Base-by-base conservation (phyloP, 2,113 vertebrate species). In the Mystacornis crossleyi region DNA sequence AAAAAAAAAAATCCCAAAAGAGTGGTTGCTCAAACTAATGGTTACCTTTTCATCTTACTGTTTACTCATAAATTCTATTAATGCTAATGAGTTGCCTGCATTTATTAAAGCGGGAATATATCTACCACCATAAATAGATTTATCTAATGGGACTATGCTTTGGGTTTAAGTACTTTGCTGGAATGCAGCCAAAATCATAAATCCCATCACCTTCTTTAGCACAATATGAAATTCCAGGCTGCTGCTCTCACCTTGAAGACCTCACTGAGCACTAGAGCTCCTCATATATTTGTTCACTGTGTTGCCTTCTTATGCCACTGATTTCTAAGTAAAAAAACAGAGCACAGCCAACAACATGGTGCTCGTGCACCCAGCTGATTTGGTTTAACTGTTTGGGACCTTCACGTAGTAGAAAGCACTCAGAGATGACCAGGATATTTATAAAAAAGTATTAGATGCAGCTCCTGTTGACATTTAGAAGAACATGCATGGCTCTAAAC, bases 81-180 rank as follows among this genome's bases (percentile, higher is more conserved):
- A 77, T 86, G 42, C 13, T 58, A 77, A 95, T 78, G 26, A 71
- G 29, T 25, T 83, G 38, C 12, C 33, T 15, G 6, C n/a, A 87
- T 60, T 95, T 84, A 70, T 65, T 89, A 75, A 96, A 89, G 24
- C 94, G 33, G n/a, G 13, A 89, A 62, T 11, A 45, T 23, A 69
- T 62, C 54, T 64, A 60, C 33, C 40, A 81, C 51, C 75, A 74
- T 36, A 86, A 70, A 83, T 29, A 91, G 51, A 94, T 92, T 78
- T 94, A 67, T 81, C 28, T 86, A 92, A 95, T 34, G 14, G 47
- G 7, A 78, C 55, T 51, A 21, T 47, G 14, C 43, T 78, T 81
- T 33, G 42, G 58, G n/a, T 51, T 77, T 89, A 84, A 75, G 72
- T 84, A 86, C 17, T 38, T 83, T 60, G 21, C 17, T 84, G 89